Percentiles rank a stretch among this genome's conserved stretches.
Evolutionary conservation across 2,113 vertebrate genomes (phyloP).

Genomic region (Oceanites oceanicus): DNA sequence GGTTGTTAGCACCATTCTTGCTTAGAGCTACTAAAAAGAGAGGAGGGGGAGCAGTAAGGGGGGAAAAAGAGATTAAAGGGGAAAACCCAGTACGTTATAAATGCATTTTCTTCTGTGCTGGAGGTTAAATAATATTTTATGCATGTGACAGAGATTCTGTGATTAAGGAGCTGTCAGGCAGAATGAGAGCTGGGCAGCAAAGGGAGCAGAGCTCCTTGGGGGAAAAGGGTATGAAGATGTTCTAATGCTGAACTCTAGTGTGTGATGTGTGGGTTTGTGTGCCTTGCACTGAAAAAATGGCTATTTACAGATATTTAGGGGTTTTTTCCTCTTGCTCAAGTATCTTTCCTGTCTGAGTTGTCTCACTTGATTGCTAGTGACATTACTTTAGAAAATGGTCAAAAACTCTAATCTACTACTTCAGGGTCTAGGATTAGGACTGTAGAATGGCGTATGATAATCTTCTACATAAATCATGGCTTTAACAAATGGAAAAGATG

Average conservation of each 20-base stretch:
- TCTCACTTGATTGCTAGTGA: not conserved
- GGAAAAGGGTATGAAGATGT: not conserved
- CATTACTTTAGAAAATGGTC: not conserved
- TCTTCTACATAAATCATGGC: not conserved
- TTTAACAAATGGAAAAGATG: not conserved
- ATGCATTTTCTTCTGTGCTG: slow-evolving; percentile 35
- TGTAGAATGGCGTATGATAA: not conserved
- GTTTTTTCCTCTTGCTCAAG: not conserved
- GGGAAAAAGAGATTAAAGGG: slow-evolving; percentile 11
- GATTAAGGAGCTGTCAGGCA: slow-evolving; percentile 52
- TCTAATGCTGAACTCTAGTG: not conserved
- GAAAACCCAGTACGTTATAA: slow-evolving; percentile 4
- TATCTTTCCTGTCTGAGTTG: not conserved
- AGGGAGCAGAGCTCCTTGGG: slow-evolving; percentile 38
- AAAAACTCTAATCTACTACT: not conserved
- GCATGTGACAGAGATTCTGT: slow-evolving; percentile 21
- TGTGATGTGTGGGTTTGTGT: not conserved
- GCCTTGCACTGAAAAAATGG: not conserved
- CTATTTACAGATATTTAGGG: not conserved
- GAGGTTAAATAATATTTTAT: slow-evolving; percentile 47
- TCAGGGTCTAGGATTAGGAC: not conserved
- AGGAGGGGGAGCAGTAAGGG: not conserved
- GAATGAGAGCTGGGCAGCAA: slow-evolving; percentile 15
- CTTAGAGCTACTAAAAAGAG: slow-evolving; percentile 17
- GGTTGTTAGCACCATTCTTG: not conserved